Base-by-base conservation (phyloP, 2,113 vertebrate genomes). In the Megaleporinus macrocephalus region DNA sequence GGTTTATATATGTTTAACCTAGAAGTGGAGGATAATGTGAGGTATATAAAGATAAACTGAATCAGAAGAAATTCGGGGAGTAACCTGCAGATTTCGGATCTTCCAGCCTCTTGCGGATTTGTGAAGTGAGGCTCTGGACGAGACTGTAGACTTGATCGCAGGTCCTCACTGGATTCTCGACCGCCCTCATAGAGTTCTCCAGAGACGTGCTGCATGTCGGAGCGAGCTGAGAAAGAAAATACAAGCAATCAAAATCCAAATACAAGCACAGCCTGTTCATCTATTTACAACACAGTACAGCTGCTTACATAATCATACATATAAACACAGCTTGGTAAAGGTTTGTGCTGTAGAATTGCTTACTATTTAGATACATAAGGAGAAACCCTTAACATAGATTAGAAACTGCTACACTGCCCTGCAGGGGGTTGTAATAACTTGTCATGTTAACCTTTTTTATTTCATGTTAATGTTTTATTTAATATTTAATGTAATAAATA, bases 61-160 rank as follows among this genome's bases (percentile, higher is more conserved):
- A 27, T 24, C 5, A 53, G 20, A 49, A 44, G 41, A 70, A 57
- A 44, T 66, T 2, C 62, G 30, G 29, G 33, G 26, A 65, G 92
- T 86, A 82, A 99, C 98, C 97, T 89, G 94, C 94, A 84, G 96
- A 98, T 84, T 95, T 98, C 73, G 97, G 97, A 82, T 99, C 97
- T 84, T 98, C 96, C 89, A 99, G 94, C 57, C 95, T 95, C 79
- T 95, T 95, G 74, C 88, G 93, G 86, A 99, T 98, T 92, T 99
- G 98, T 11, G 93, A 94, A 13, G 96, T 99, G 84, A 99, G 97
- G 82, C 94, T 97, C 94, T 98, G 96, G 83, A 99, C 96, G 89
- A 99, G 94, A 66, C 92, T 77, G 87, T 98, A 98, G 73, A 99
- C 97, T 65, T 94, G 90, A 90, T 98, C 95, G 86, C 98, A 99